A percentile compares a stretch with the other conserved stretches of the same genome.
phyloP scores from a whole-genome alignment of 2,888 invertebrate species.

The Andricus curvator region DNA sequence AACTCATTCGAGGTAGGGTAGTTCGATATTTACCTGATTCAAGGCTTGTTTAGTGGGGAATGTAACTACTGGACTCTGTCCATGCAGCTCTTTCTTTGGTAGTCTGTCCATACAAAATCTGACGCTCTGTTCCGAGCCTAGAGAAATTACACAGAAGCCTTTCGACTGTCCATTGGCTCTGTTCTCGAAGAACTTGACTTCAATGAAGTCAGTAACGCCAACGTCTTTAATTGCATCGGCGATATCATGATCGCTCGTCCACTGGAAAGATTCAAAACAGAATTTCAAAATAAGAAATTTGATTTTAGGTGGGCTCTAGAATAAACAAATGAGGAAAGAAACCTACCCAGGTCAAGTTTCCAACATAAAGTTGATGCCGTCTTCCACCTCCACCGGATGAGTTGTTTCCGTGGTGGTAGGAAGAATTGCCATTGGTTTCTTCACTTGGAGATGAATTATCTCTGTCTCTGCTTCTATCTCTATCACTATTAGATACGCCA shows the following conservation, averaged over 20 bases:
- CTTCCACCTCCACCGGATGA: conserved; percentile 86
- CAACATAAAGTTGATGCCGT: conserved; percentile 96
- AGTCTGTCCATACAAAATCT: conserved; percentile 94
- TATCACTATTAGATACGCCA: conserved; percentile 69
- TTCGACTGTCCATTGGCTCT: conserved; percentile 99
- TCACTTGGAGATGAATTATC: conserved; percentile 83
- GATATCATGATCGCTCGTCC: conserved; percentile 98
- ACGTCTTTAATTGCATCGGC: conserved; percentile 92
- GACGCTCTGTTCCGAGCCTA: conserved; percentile 95
- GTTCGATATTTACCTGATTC: conserved; percentile 78
- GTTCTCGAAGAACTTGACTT: conserved; percentile 99
- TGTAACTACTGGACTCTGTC: conserved; percentile 96
- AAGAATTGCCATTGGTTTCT: conserved; percentile 86
- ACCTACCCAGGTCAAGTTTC: conserved; percentile 97
- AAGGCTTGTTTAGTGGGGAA: conserved; percentile 95
- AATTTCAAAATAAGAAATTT: neutral
- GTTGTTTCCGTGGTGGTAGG: conserved; percentile 85
- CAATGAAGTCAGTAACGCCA: conserved; percentile 95
- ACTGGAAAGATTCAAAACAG: conserved; percentile 82
- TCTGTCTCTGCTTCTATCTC: conserved; percentile 81
- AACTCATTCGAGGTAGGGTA: too few relatives aligned
- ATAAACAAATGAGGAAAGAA: neutral
- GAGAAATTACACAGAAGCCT: conserved; percentile 97
- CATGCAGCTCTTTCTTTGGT: conserved; percentile 97
- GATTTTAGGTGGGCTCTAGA: too few relatives aligned